A percentile compares a stretch with the other conserved stretches of the same genome.
Evolutionary conservation across 2,113 vertebrate species (phyloP).

Genomic region (Atherinomorus stipes): DNA sequence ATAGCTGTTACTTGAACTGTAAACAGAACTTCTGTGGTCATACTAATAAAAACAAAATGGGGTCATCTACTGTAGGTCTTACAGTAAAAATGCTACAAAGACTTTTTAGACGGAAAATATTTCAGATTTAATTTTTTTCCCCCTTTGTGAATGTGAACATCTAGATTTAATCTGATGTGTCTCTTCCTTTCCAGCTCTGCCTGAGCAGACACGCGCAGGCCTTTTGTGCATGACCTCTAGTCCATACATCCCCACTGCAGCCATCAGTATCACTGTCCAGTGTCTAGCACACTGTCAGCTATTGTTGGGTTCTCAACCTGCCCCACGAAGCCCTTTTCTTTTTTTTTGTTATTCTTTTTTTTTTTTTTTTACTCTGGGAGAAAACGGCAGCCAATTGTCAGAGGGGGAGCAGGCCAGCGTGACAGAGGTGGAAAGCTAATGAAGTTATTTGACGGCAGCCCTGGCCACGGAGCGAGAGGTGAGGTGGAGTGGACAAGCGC

Average conservation of each 20-base stretch:
- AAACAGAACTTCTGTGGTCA: neutral
- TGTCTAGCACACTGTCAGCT: constrained; percentile 76
- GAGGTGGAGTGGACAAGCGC: constrained; percentile 81
- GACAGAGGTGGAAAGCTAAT: constrained; percentile 87
- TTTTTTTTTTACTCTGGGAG: constrained; percentile 51
- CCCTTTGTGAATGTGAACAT: constrained; percentile 38
- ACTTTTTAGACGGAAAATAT: no score
- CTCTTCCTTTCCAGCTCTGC: constrained; percentile 48
- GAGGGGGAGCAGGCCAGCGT: constrained; percentile 78
- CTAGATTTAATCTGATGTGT: constrained; percentile 57
- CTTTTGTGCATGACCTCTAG: constrained; percentile 75
- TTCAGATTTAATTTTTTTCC: constrained; percentile 6
- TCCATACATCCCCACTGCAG: constrained; percentile 77
- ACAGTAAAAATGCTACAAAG: neutral
- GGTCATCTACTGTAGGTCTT: neutral
- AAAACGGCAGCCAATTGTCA: constrained; percentile 82
- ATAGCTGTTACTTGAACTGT: no score
- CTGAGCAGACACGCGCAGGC: constrained; percentile 64
- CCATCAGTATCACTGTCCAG: constrained; percentile 78
- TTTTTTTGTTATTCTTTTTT: constrained; percentile 53
- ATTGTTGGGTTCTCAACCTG: constrained; percentile 80
- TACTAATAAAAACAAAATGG: neutral
- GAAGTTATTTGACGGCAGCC: constrained; percentile 85
- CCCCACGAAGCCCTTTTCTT: constrained; percentile 65
- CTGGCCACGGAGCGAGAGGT: constrained; percentile 81